Evolutionary conservation across 2,113 vertebrate species (phyloP), one percentile per base, ranked within the genome.

Genomic region (Engraulis encrasicolus): DNA sequence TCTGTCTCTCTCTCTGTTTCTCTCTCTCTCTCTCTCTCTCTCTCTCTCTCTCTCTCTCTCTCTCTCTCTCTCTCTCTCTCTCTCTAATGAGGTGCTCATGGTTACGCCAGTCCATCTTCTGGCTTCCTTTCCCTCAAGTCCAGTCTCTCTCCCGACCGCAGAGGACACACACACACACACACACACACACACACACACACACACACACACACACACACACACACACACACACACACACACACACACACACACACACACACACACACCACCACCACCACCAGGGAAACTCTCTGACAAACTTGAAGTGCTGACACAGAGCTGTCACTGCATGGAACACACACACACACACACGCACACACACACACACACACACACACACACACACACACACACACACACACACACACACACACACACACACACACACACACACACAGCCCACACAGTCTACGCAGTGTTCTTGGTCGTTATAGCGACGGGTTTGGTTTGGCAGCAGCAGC

Each of bases 231-330:
- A 31, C 23, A 31, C 23, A 31, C 58, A 66, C 58, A 66, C 23
- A 66, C 58, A 66, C 58, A 66, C 58, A 27, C 58, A 66, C 58
- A 66, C 58, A 66, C 58, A 66, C 58, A 31, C 23, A 27, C 58
- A 66, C 54, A 19, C 2, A n/a, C 54, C 9, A 20, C 19, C 54
- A n/a, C 4, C 40, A 3, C 3, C 4, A 45, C 9, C 54, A 66
- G 27, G 23, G 12, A 23, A 27, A 66, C 9, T 66, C 54, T 61
- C 2, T 61, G 6, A 31, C 58, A 66, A 23, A 3, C 12, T 14
- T 31, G 23, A 61, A 61, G 20, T 61, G 58, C 54, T 61, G 58
- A 27, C n/a, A 27, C 58, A 66, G 58, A 12, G 58, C 11, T n/a
- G 58, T 11, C 58, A 66, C n/a, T n/a, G 58, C 6, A 23, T 12